These are phyloP conservation scores for Lucilia cuprina DNA, from an alignment of 1,140 invertebrate genomes.

Conservation along the genomic window DNA sequence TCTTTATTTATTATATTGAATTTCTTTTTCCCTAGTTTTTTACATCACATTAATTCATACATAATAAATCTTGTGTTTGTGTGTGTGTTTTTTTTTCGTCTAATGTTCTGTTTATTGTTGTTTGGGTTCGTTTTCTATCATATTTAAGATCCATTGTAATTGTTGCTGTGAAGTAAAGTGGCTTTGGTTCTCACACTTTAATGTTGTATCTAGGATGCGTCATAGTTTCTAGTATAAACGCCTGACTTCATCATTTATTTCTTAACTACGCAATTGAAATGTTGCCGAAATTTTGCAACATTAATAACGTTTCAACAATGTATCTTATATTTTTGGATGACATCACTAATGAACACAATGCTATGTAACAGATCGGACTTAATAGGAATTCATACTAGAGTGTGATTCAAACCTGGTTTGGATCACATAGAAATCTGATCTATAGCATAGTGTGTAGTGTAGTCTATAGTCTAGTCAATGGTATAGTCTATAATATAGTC, in stretches of 20 bases:
- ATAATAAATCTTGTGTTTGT: not conserved
- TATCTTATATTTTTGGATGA: not conserved
- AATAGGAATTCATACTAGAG: too few species aligned
- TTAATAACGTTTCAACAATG: not conserved
- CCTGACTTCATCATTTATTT: not conserved
- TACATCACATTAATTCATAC: not conserved
- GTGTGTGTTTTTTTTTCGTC: not conserved
- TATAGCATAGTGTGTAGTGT: too few species aligned
- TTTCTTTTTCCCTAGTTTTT: not conserved
- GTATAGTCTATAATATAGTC: too few species aligned
- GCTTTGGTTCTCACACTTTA: constrained; percentile 4
- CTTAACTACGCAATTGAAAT: not conserved
- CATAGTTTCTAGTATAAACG: not conserved
- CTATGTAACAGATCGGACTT: too few species aligned
- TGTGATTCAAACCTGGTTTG: too few species aligned
- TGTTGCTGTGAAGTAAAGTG: not conserved
- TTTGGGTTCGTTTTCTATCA: not conserved
- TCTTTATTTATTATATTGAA: not conserved
- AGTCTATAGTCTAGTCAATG: too few species aligned
- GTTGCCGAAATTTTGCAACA: not conserved
- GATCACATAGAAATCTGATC: too few species aligned
- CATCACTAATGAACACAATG: too few species aligned
- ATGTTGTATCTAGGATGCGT: not conserved
- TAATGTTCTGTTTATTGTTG: not conserved
- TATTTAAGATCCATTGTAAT: not conserved